These are phyloP conservation scores for Eilema depressum DNA, from an alignment of 2,888 invertebrate species.

Conservation along the genomic window DNA sequence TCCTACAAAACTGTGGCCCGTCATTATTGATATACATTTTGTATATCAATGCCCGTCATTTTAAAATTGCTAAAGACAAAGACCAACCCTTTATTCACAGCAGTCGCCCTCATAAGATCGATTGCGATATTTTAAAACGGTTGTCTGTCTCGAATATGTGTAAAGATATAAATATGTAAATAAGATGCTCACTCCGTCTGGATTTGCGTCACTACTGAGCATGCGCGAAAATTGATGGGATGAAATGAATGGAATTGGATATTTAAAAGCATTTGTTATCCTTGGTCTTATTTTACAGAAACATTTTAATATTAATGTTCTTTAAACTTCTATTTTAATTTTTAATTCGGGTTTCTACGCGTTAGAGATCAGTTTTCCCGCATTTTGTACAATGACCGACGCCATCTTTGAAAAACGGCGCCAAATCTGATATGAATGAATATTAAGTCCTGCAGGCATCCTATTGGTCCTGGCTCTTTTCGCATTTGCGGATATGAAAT, in stretches of 20 bases:
- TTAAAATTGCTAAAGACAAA: neutral
- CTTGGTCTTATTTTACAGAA: neutral
- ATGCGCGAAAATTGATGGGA: neutral
- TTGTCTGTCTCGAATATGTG: neutral
- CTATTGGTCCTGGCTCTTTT: neutral
- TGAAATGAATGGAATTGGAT: neutral
- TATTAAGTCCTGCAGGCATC: neutral
- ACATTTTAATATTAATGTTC: neutral
- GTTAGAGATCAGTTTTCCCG: neutral
- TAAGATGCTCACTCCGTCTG: neutral
- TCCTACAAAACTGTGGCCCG: neutral
- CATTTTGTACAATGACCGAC: neutral
- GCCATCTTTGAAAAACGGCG: neutral
- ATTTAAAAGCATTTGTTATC: neutral
- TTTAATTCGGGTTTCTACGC: neutral
- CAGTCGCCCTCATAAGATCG: neutral
- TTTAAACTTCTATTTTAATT: neutral
- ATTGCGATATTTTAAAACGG: neutral
- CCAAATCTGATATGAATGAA: neutral
- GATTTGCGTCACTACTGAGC: neutral
- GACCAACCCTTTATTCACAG: neutral
- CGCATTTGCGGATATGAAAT: neutral
- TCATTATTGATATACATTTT: too few relatives aligned
- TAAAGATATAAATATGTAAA: neutral
- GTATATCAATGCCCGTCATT: too few relatives aligned